Evolutionary conservation across 2,113 vertebrate species (phyloP), one percentile per base, ranked within the genome.

Genomic region (Equus quagga): DNA sequence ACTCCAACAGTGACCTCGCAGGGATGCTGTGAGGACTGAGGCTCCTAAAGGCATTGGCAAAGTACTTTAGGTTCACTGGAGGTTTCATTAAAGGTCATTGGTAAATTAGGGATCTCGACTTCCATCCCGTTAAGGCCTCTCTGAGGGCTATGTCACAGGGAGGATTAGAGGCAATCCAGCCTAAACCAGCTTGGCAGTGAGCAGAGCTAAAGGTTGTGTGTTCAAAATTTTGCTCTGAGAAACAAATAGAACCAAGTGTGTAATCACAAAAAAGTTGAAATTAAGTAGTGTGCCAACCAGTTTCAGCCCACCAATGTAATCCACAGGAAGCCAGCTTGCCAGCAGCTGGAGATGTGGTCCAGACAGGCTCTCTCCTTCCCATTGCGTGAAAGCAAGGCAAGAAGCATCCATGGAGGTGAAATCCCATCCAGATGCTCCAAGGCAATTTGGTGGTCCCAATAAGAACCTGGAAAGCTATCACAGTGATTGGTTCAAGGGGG

Each of bases 11-110:
- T 0, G 1, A 56, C 19, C 51, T 44, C 65, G 2, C 10, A 23
- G 60, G 73, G 64, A 14, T 8, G 3, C 36, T 18, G 36, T 7
- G 62, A 31, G 33, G n/a, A 62, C 51, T 1, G 31, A 41, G n/a
- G 49, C 8, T 69, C 46, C 36, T 12, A 0, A 36, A 67, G 82
- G 67, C 7, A 17, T 2, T 41, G 14, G 51, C 15, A 21, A 67
- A 86, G 31, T 2, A 3, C 84, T 75, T 19, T 36, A 19, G 31
- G 79, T 28, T 89, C 41, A 12, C 56, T 69, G n/a, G 69, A 73
- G 51, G 28, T 58, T 49, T 87, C 62, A 98, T 94, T 97, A 98
- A 97, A 98, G 26, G 41, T 41, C 91, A 15, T 82, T 95, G 85
- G 51, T 51, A 46, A 79, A 64, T 54, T 9, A 69, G 23, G 26